A percentile compares a stretch with the other conserved stretches of the same genome.
These are phyloP conservation scores for Channa maculata DNA, from an alignment of 2,113 vertebrate genomes.

Conservation along the genomic window DNA sequence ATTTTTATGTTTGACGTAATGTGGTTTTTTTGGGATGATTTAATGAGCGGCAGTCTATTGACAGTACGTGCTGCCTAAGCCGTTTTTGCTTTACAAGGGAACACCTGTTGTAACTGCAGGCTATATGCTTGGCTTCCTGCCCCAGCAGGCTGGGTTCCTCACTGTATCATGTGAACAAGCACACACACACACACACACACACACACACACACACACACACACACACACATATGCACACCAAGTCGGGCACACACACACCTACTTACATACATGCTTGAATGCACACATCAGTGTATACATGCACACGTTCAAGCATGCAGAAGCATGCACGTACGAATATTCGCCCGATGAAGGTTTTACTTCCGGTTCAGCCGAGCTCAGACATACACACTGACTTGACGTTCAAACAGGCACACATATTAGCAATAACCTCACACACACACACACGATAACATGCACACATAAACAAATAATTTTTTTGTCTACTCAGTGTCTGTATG, in stretches of 20 bases:
- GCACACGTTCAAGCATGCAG: constrained; percentile 6
- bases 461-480: not conserved
- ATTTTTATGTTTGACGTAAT: too few species aligned
- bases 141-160: constrained; percentile 53
- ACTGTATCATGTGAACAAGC: constrained; percentile 26
- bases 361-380: constrained; percentile 2
- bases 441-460: not conserved
- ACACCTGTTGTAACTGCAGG: constrained; percentile 77
- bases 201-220: constrained; percentile 7
- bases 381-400: not conserved
- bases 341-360: not conserved
- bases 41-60: not conserved
- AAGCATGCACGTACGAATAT: not conserved
- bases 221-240: not conserved
- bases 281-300: constrained; percentile 20
- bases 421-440: not conserved
- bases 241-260: not conserved
- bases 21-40: too few species aligned
- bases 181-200: not conserved
- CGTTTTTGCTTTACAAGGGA: constrained; percentile 56
- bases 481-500: not conserved
- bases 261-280: constrained; percentile 2
- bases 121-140: constrained; percentile 76
- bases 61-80: constrained; percentile 4
- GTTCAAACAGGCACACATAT: not conserved